phyloP scores from a whole-genome alignment of 2,888 invertebrate species.

The Laothoe populi region DNA sequence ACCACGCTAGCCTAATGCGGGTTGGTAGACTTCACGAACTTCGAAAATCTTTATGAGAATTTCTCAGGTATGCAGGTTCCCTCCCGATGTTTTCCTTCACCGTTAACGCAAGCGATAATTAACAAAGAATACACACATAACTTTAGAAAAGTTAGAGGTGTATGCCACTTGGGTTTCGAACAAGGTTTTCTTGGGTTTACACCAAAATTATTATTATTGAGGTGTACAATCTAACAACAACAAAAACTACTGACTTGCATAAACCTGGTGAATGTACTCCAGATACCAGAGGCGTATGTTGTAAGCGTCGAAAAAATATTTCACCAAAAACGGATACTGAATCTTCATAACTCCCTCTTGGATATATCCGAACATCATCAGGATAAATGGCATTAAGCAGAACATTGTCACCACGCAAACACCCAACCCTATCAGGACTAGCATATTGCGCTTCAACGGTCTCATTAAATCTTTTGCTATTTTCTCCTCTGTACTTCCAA shows the following conservation, averaged over 20 bases:
- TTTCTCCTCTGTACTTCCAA: conserved; percentile 34
- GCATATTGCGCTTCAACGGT: conserved; percentile 46
- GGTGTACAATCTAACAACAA: too few species aligned
- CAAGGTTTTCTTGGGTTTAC: too few species aligned
- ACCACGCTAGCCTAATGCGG: too few species aligned
- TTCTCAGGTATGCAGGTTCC: too few species aligned
- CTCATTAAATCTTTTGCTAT: conserved; percentile 48
- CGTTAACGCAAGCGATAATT: too few species aligned
- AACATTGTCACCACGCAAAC: conserved; percentile 51
- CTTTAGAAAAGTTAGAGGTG: too few species aligned
- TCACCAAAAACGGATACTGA: conserved; percentile 57
- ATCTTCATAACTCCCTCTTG: conserved; percentile 47
- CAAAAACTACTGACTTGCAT: conserved; percentile 48
- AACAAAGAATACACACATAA: too few species aligned
- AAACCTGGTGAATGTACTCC: conserved; percentile 61
- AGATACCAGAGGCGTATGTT: conserved; percentile 49
- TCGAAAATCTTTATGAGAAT: too few species aligned
- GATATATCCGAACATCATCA: conserved; percentile 52
- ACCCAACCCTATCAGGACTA: conserved; percentile 43
- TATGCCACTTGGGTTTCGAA: too few species aligned
- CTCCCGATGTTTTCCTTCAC: too few species aligned
- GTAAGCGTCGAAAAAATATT: conserved; percentile 61
- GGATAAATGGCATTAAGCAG: conserved; percentile 49
- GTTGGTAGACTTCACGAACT: too few species aligned
- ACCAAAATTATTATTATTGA: too few species aligned